Evolutionary conservation across 2,797 vertebrate species (phyloP).

Genomic region (Enteromius mattozi): DNA sequence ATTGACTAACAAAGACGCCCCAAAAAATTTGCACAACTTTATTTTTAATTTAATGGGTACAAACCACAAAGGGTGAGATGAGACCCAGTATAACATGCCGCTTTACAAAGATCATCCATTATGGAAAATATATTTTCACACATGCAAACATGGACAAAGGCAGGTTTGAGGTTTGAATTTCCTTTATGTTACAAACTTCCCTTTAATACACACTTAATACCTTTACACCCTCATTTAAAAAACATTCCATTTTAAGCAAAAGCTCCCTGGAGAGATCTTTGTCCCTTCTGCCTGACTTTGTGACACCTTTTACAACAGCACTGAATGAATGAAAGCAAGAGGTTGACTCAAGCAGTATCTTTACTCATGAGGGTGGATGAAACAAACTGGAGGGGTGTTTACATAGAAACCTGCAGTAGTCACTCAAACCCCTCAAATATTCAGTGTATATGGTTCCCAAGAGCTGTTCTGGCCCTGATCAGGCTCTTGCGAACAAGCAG

Average conservation of each 20-base stretch:
- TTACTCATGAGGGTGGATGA: not conserved
- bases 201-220: slow-evolving; percentile 35
- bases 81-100: slow-evolving; percentile 63
- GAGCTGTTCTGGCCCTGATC: not conserved
- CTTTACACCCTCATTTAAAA: slow-evolving; percentile 27
- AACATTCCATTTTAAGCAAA: not conserved
- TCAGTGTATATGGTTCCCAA: slow-evolving; percentile 12
- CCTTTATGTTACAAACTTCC: slow-evolving; percentile 49
- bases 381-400: slow-evolving; percentile 11
- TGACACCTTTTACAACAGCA: slow-evolving; percentile 2
- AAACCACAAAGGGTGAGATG: slow-evolving; percentile 53
- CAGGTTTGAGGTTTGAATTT: slow-evolving; percentile 36
- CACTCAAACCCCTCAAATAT: not conserved
- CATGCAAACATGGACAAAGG: slow-evolving; percentile 60
- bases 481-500: not conserved
- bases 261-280: not conserved
- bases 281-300: not conserved
- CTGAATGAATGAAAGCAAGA: slow-evolving; percentile 2
- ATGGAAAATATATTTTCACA: slow-evolving; percentile 48
- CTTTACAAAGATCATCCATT: slow-evolving; percentile 32
- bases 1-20: not conserved
- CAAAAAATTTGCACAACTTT: not conserved
- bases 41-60: slow-evolving; percentile 21
- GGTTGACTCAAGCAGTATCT: not conserved
- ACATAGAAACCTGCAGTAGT: slow-evolving; percentile 33